Base-by-base conservation (phyloP, 2,888 invertebrate genomes). In the Hirtodrosophila confusa region DNA sequence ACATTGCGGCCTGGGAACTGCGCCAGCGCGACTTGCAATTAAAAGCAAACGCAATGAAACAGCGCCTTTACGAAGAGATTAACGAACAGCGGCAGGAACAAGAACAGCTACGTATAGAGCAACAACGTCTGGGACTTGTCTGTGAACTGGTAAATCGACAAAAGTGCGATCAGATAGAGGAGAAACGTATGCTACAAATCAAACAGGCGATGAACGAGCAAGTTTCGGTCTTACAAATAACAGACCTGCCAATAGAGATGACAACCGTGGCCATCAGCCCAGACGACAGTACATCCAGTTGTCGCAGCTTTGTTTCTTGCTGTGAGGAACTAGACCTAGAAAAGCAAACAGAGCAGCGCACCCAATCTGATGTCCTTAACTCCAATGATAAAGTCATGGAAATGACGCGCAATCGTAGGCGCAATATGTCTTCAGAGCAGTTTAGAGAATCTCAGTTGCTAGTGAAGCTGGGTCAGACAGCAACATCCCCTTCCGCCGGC, bases 1-100 rank as follows among this genome's bases (percentile, higher is more conserved):
- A 89, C 45, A 69, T 91, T 36, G 88, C 86, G 3, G 84, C 83
- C 37, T 92, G 91, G 91, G 58, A 78, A 4, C 69, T 80, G 40
- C 74, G 78, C 9, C 89, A 90, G 58, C 70, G 79, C 0, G 69
- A 68, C 11, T 71, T 84, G 0, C 68, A 73, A 1, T 27, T 79
- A 2, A 60, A 78, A 5, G 75, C 71, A n/a, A 79, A 86, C 3
- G 75, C 77, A n/a, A 57, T 69, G 10, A 91, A 90, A 48, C 75
- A 78, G 23, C 85, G 70, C 9, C 84, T 78, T 0, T 80, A 87
- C 3, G 82, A 88, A 8, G 85, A 90, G 10, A 60, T 92, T 0
- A 80, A 88, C 6, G 54, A 73, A 8, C 89, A 91, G 51, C 60
- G 87, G 3, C 74, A 89, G 49, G 80, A 88, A 27, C 80, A 75